Conservation (phyloP, 2,113 vertebrate genomes). For the Pollachius pollachius region DNA sequence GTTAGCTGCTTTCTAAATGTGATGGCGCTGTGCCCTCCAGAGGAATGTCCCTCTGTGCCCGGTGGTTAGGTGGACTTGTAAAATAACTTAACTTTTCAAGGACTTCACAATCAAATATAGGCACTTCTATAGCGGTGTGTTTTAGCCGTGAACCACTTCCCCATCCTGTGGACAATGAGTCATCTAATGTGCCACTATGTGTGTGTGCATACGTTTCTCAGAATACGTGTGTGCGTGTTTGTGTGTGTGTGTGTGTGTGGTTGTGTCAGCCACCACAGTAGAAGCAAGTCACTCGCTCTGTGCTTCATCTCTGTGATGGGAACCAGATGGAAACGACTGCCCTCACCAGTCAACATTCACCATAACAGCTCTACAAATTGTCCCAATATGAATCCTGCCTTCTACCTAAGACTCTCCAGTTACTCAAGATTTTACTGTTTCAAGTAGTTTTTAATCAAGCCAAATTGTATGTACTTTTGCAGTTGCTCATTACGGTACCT, state of each 20-base stretch:
- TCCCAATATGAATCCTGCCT: conserved; percentile 38
- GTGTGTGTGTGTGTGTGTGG: conserved; percentile 26
- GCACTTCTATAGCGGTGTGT: conserved; percentile 43
- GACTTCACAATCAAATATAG: conserved; percentile 49
- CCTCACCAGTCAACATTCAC: conserved; percentile 63
- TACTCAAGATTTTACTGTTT: background rate
- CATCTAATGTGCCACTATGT: conserved; percentile 25
- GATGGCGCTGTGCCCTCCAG: conserved; percentile 19
- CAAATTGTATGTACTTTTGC: too few species aligned
- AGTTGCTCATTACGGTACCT: too few species aligned
- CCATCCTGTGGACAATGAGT: conserved; percentile 57
- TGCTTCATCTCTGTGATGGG: conserved; percentile 53
- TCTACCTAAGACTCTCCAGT: conserved; percentile 13
- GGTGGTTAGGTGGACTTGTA: conserved; percentile 30
- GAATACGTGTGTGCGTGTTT: conserved; percentile 22
- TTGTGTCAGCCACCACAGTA: conserved; percentile 56
- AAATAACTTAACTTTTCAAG: conserved; percentile 35
- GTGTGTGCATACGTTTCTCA: conserved; percentile 10
- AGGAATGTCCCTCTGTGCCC: conserved; percentile 29
- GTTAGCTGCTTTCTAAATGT: background rate
- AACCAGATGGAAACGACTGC: conserved; percentile 67
- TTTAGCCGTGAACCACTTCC: conserved; percentile 63
- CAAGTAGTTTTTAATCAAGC: too few species aligned
- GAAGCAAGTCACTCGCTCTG: conserved; percentile 46
- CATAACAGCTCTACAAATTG: conserved; percentile 54